phyloP scores from a whole-genome alignment of 2,113 vertebrate genomes.

The Ciconia maguari region DNA sequence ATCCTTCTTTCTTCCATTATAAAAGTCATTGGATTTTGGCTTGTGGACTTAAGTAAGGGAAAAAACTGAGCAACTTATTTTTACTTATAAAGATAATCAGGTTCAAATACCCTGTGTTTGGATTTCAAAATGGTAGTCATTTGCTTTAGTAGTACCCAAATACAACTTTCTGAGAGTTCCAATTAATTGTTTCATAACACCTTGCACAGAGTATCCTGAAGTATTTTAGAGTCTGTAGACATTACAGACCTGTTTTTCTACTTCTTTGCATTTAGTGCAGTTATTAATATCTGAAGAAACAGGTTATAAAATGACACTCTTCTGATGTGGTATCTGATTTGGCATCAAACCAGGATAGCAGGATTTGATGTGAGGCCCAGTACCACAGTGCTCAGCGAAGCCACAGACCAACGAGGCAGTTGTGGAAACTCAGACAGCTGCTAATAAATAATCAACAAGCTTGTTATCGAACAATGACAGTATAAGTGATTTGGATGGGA shows the following conservation, averaged over 20 bases:
- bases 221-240: neutral
- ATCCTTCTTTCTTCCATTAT: neutral
- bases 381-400: neutral
- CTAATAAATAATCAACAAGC: neutral
- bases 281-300: constrained; percentile 4
- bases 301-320: neutral
- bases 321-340: neutral
- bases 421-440: neutral
- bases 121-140: neutral
- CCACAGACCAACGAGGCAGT: neutral
- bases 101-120: neutral
- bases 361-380: neutral
- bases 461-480: neutral
- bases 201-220: neutral
- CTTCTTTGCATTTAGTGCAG: neutral
- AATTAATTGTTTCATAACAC: neutral
- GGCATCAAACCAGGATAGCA: neutral
- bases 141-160: neutral
- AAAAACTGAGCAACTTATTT: neutral
- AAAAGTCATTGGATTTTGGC: neutral
- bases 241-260: neutral
- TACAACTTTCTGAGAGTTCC: neutral
- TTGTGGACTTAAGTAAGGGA: neutral
- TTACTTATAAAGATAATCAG: neutral
- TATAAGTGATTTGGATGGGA: neutral